A percentile compares a stretch with the other conserved stretches of the same genome.
phyloP scores from a whole-genome alignment of 23 tunicate genomes.

The Ciona savignyi region DNA sequence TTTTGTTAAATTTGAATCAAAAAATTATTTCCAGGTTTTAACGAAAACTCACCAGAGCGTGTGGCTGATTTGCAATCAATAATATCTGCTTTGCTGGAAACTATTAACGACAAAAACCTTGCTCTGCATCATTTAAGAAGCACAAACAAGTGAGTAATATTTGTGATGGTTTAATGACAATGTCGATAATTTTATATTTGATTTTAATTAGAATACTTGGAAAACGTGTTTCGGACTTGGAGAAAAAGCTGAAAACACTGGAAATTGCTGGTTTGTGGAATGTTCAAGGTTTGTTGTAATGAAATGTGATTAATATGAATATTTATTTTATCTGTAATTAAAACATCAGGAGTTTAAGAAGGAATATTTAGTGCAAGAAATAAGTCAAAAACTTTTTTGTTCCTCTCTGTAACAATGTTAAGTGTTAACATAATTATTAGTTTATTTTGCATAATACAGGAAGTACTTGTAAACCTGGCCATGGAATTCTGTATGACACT shows the following conservation, averaged over 20 bases:
- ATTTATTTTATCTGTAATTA: no score
- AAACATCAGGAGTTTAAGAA: no score
- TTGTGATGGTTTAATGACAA: no score
- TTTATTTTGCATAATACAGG: no score
- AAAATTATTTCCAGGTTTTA: neutral
- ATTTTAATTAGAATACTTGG: constrained; percentile 83
- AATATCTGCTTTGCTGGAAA: constrained; percentile 71
- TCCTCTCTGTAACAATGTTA: no score
- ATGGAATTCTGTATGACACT: no score
- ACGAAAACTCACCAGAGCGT: constrained; percentile 28
- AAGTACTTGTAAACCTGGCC: no score
- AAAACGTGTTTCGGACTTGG: constrained; percentile 73
- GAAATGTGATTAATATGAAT: no score
- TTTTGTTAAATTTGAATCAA: constrained; percentile 72
- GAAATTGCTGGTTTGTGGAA: constrained; percentile 47
- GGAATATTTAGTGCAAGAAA: no score
- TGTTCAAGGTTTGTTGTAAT: constrained; percentile 11
- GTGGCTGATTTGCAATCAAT: constrained; percentile 73
- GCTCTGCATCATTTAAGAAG: constrained; percentile 81
- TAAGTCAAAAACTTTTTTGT: constrained; percentile 34
- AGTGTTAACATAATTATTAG: no score
- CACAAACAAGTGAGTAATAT: constrained; percentile 66
- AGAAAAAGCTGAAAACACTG: constrained; percentile 48
- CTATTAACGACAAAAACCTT: constrained; percentile 77
- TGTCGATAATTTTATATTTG: no score